These are phyloP conservation scores for Laterallus jamaicensis DNA, from an alignment of 2,113 vertebrate species.

Conservation along the genomic window DNA sequence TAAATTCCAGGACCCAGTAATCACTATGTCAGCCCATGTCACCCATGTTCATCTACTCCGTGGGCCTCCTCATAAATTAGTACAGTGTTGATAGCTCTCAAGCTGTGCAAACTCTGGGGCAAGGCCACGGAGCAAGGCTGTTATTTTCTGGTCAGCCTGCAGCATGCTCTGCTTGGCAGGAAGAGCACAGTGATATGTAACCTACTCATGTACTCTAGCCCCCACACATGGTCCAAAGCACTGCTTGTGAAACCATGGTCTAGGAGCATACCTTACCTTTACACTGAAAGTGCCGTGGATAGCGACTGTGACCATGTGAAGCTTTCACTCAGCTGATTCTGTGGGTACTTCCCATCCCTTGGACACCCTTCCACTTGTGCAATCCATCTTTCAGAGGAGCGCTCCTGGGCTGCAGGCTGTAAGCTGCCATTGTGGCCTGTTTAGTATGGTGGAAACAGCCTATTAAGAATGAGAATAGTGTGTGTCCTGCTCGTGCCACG, in stretches of 20 bases:
- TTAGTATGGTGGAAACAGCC: not conserved
- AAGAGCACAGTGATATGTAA: accelerated
- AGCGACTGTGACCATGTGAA: not conserved
- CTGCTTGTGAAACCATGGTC: not conserved
- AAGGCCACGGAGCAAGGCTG: not conserved
- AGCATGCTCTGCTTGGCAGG: not conserved
- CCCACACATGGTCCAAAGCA: not conserved
- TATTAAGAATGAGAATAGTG: not conserved
- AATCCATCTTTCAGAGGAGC: not conserved
- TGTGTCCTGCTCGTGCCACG: not conserved
- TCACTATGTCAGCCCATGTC: not conserved
- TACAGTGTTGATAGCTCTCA: not conserved
- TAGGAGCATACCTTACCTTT: not conserved
- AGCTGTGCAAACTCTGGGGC: not conserved
- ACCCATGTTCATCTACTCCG: not conserved
- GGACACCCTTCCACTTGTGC: not conserved
- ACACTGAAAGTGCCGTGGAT: not conserved
- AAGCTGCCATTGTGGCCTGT: not conserved
- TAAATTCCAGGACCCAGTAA: not conserved
- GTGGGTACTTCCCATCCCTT: not conserved
- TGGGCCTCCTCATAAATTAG: not conserved
- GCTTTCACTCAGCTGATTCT: not conserved
- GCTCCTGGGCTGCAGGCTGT: not conserved
- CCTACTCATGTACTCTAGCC: not conserved
- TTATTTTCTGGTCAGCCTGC: not conserved